Conservation (phyloP, 2,797 vertebrate species). For the Coregonus ussuriensis region DNA sequence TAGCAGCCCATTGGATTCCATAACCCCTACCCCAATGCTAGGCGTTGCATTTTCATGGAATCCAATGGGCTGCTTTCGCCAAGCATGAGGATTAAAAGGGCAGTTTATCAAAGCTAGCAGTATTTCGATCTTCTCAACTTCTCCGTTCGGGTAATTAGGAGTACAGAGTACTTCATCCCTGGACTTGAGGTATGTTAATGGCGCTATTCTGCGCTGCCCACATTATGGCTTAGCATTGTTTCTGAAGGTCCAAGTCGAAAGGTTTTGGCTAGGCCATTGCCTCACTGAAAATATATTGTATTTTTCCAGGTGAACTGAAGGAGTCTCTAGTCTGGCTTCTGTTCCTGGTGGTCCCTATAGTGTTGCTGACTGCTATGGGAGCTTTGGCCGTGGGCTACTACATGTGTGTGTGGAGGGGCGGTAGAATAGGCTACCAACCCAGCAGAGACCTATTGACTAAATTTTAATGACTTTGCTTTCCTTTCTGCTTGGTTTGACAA, state of each 20-base stretch:
- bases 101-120: no score
- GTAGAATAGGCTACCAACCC: slow-evolving; percentile 63
- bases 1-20: no score
- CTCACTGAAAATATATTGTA: background rate
- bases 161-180: no score
- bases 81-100: no score
- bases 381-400: slow-evolving; percentile 66
- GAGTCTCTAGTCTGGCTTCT: slow-evolving; percentile 55
- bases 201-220: no score
- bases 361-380: slow-evolving; percentile 53
- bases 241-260: background rate
- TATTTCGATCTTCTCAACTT: no score
- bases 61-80: no score
- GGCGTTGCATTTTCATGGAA: no score
- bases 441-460: slow-evolving; percentile 53
- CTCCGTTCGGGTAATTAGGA: no score
- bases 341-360: slow-evolving; percentile 29
- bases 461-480: slow-evolving; percentile 18
- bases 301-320: background rate
- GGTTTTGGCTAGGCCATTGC: background rate
- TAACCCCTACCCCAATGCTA: no score
- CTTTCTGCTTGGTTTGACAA: background rate
- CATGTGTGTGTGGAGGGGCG: slow-evolving; percentile 75
- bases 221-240: no score
- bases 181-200: no score